Base-by-base conservation (phyloP, 2,888 invertebrate species). In the Plemyria rubiginata region DNA sequence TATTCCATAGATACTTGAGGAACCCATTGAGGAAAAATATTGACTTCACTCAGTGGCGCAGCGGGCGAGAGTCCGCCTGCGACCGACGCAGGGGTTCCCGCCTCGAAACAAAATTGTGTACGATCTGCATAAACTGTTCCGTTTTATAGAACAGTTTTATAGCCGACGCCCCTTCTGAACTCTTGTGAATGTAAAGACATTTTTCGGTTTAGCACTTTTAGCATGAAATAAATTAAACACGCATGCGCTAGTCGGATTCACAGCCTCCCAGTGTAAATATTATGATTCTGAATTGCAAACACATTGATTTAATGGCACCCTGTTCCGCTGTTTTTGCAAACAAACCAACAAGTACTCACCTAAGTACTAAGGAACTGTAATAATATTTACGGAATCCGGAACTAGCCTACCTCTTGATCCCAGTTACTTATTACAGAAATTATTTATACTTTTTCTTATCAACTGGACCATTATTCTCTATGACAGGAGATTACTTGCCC, bases 251-350 rank as follows among this genome's bases (percentile, higher is more conserved):
- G 32, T 16, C 46, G 41, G 48, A 41, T 62, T 56, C 53, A 32
- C 52, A 52, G 52, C 56, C 52, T 60, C 51, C 40, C 48, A 32
- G 51, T 13, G 52, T 61, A 65, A 65, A 65, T 65, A 58, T 65
- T 65, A 52, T 57, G 64, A 60, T 61, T 65, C 28, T 8, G 16
- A 61, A 58, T 32, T 38, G 52, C 41, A 58, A 65, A 61, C 65
- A 58, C 38, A 36, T 46, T 57, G 57, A 61, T 61, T 65, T 61
- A 65, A 58, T 54, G 57, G 61, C 52, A 52, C 52, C 46, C 9
- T 52, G 52, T 62, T 62, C 61, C 48, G 61, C 22, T 48, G 46
- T 32, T 61, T 40, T 55, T 16, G 8, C 15, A 55, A 67, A 60
- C 59, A 50, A 68, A 60, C 51, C 43, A 51, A 11, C 38, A 50